phyloP scores from a whole-genome alignment of 2,888 invertebrate species.

The Aethes cnicana region DNA sequence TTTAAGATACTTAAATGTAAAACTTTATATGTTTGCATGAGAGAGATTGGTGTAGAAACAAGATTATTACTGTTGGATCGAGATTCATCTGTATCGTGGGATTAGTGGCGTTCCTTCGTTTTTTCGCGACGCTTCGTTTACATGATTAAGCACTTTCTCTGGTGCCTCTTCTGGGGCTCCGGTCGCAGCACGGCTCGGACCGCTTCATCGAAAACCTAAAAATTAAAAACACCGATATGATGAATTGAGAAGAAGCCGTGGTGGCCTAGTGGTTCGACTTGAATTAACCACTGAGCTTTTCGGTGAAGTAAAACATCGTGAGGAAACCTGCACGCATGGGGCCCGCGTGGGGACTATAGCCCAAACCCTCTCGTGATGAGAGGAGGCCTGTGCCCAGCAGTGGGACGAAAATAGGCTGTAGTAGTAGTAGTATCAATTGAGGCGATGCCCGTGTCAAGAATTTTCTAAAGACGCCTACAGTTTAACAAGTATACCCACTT shows the following conservation, averaged over 20 bases:
- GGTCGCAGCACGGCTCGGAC: constrained; percentile 98
- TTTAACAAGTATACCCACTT: too few species aligned
- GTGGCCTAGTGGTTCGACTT: background rate
- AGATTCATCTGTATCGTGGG: constrained; percentile 61
- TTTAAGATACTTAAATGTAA: too few species aligned
- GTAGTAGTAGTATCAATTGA: too few species aligned
- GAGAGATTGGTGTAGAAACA: constrained; percentile 67
- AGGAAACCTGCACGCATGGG: too few species aligned
- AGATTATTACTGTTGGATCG: constrained; percentile 73
- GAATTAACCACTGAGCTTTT: too few species aligned
- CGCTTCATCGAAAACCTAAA: constrained; percentile 98
- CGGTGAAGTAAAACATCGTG: too few species aligned
- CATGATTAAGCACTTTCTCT: constrained; percentile 93
- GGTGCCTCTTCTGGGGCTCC: constrained; percentile 96
- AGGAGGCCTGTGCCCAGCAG: too few species aligned
- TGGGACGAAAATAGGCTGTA: too few species aligned
- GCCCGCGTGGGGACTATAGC: too few species aligned
- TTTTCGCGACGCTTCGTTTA: constrained; percentile 69
- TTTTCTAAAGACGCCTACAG: too few species aligned
- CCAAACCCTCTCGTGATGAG: too few species aligned
- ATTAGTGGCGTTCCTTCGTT: constrained; percentile 13
- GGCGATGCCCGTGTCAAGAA: too few species aligned
- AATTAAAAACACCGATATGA: constrained; percentile 20
- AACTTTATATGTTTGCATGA: constrained; percentile 1
- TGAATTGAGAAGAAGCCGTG: background rate